A percentile compares a stretch with the other conserved stretches of the same genome.
phyloP scores from a whole-genome alignment of 1,140 invertebrate species.

The Calephelis nemesis region DNA sequence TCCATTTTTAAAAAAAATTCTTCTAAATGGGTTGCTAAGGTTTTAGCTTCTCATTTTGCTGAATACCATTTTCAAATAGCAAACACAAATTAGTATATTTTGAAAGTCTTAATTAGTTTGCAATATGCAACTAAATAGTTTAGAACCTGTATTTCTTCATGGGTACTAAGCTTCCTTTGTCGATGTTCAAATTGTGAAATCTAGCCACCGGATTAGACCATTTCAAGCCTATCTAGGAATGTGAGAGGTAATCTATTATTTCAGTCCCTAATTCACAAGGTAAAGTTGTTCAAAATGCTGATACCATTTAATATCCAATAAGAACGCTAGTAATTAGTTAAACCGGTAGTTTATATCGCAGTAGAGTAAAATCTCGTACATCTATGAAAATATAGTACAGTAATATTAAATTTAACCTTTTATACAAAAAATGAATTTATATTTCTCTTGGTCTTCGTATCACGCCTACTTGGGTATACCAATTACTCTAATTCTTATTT shows the following conservation, averaged over 20 bases:
- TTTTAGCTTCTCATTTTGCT: too few relatives aligned
- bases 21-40: too few relatives aligned
- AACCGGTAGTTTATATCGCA: background rate
- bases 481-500: too few relatives aligned
- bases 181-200: constrained; percentile 25
- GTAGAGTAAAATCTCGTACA: too few relatives aligned
- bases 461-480: too few relatives aligned
- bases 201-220: constrained; percentile 19
- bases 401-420: too few relatives aligned
- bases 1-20: too few relatives aligned
- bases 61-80: too few relatives aligned
- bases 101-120: background rate
- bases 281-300: constrained; percentile 3
- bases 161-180: constrained; percentile 5
- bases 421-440: too few relatives aligned
- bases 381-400: background rate
- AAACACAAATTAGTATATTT: background rate
- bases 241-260: constrained; percentile 23
- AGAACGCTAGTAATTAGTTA: background rate
- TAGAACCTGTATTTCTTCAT: background rate
- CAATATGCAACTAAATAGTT: background rate
- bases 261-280: constrained; percentile 4
- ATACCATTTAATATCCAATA: background rate
- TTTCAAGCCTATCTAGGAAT: constrained; percentile 25
- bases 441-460: too few relatives aligned